These are phyloP conservation scores for Agelas oroides DNA, from an alignment of 37 sponge, comb jelly and placozoan genomes.

Conservation along the genomic window DNA sequence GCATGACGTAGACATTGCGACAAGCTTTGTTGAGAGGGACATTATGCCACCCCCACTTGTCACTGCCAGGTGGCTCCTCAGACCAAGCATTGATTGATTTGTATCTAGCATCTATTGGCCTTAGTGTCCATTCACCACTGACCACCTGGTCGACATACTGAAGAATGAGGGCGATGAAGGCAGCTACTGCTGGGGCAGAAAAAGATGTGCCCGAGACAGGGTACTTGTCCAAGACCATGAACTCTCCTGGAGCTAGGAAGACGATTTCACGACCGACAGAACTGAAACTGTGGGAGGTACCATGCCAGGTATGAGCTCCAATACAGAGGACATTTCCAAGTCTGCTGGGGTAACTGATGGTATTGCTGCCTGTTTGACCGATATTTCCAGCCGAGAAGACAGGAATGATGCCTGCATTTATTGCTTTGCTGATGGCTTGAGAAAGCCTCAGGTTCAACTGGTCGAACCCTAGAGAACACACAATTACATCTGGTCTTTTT, in stretches of 20 bases:
- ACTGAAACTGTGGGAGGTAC: neutral
- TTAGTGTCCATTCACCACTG: neutral
- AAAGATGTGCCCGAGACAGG: neutral
- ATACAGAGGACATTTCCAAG: neutral
- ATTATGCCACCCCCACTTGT: neutral
- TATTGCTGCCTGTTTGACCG: neutral
- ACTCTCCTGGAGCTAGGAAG: neutral
- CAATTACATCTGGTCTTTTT: no score
- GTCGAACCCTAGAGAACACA: no score
- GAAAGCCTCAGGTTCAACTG: no score
- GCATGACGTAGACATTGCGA: neutral
- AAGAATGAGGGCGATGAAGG: neutral
- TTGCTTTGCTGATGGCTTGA: no score
- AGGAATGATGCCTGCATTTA: neutral
- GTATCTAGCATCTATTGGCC: neutral
- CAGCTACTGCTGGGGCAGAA: slow-evolving; percentile 9
- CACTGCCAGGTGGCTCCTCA: neutral
- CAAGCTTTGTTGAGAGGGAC: neutral
- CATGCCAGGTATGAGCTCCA: neutral
- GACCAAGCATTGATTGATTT: neutral
- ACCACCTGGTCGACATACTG: neutral
- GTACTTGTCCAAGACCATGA: neutral
- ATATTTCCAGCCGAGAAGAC: slow-evolving; percentile 2
- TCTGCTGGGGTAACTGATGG: neutral
- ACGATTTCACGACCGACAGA: neutral